phyloP scores from a whole-genome alignment of 2,888 invertebrate genomes.

The Flexamia atlantica region DNA sequence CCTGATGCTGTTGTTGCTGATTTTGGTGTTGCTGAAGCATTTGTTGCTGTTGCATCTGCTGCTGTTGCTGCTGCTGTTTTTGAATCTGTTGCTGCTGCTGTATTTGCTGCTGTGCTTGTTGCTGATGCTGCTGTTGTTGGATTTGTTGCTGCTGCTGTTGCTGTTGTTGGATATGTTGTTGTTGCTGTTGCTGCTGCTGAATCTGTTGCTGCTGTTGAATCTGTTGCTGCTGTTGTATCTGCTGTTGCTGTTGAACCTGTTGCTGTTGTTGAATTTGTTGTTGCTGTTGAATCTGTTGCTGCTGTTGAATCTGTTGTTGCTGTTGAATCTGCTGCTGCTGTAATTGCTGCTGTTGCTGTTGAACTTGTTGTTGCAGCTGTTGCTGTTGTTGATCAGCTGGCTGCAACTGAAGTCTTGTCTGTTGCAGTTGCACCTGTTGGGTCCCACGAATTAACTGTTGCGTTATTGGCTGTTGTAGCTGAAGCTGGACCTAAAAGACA shows the following conservation, averaged over 20 bases:
- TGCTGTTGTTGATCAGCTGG: constrained; percentile 62
- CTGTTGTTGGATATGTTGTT: neutral
- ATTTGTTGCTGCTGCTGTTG: constrained; percentile 14
- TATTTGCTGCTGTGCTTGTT: constrained; percentile 26
- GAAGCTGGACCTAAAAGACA: constrained; percentile 20
- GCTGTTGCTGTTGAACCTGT: constrained; percentile 13
- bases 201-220: constrained; percentile 38
- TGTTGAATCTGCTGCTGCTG: constrained; percentile 39
- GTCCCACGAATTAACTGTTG: constrained; percentile 41
- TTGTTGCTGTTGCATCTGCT: constrained; percentile 13
- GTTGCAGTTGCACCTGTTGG: constrained; percentile 43
- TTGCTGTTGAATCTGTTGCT: constrained; percentile 27
- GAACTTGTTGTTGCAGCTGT: constrained; percentile 3
- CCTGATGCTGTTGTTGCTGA: constrained; percentile 6
- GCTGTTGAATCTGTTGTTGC: constrained; percentile 35
- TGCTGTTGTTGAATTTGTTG: constrained; percentile 21
- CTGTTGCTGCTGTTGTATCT: constrained; percentile 45
- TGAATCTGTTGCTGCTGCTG: constrained; percentile 51
- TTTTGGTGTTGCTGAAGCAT: neutral
- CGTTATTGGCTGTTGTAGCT: constrained; percentile 52
- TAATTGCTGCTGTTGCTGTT: constrained; percentile 3
- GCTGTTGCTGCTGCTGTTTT: constrained; percentile 58
- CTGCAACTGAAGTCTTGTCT: constrained; percentile 30
- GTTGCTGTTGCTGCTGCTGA: constrained; percentile 61
- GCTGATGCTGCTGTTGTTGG: constrained; percentile 53